Evolutionary conservation across 1,140 invertebrate genomes (phyloP).

Genomic region (Cydia strobilella): DNA sequence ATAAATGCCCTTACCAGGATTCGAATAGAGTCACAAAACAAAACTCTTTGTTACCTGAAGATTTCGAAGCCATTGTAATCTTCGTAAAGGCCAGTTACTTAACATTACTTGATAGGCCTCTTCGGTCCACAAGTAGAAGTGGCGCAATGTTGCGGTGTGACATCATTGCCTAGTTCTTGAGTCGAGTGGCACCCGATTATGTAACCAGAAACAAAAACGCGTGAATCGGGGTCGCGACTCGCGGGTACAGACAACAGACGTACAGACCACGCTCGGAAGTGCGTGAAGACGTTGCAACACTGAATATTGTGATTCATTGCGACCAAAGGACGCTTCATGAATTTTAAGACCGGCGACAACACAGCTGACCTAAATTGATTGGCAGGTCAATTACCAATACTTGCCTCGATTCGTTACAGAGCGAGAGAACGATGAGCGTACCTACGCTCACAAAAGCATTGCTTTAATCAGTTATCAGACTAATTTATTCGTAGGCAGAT

Average conservation of each 20-base stretch:
- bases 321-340: slow-evolving; percentile 26
- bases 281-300: slow-evolving; percentile 55
- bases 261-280: slow-evolving; percentile 69
- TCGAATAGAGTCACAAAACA: not conserved
- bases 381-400: slow-evolving; percentile 17
- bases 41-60: slow-evolving; percentile 8
- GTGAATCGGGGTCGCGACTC: slow-evolving; percentile 70
- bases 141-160: slow-evolving; percentile 77
- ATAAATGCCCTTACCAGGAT: too few species aligned
- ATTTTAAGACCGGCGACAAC: slow-evolving; percentile 17
- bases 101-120: slow-evolving; percentile 42
- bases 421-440: not conserved
- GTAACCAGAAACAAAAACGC: slow-evolving; percentile 69
- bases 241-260: slow-evolving; percentile 48
- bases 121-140: slow-evolving; percentile 48
- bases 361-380: slow-evolving; percentile 11
- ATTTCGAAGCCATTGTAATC: slow-evolving; percentile 24
- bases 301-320: slow-evolving; percentile 38
- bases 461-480: too few species aligned
- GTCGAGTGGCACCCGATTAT: slow-evolving; percentile 72
- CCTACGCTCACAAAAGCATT: too few species aligned
- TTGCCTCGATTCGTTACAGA: not conserved
- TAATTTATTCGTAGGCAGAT: too few species aligned
- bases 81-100: slow-evolving; percentile 16
- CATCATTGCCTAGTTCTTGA: slow-evolving; percentile 78